phyloP scores from a whole-genome alignment of 2,888 invertebrate species.

The Philhelius pedissequus region DNA sequence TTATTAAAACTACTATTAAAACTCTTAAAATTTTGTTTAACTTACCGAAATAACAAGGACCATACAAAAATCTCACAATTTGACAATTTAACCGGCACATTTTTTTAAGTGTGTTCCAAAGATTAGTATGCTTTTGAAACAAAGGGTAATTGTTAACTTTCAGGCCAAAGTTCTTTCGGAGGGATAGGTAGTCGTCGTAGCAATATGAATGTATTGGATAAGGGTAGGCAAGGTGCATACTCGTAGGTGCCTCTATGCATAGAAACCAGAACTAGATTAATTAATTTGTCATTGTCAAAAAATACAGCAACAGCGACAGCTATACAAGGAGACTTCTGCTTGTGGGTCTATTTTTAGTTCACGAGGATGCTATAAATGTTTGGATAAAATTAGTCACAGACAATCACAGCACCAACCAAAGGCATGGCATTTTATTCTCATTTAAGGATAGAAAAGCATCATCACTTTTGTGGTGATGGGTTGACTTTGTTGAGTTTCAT shows the following conservation, averaged over 20 bases:
- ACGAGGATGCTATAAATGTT: conserved; percentile 1
- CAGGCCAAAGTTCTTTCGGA: background rate
- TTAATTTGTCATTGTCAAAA: conserved; percentile 35
- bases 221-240: background rate
- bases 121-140: background rate
- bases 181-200: background rate
- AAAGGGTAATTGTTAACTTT: background rate
- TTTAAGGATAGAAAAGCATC: conserved; percentile 3
- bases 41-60: too few relatives aligned
- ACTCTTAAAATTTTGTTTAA: too few relatives aligned
- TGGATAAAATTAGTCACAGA: conserved; percentile 47
- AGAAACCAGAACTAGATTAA: conserved; percentile 18
- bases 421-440: conserved; percentile 21
- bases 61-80: too few relatives aligned
- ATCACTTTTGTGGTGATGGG: conserved; percentile 8
- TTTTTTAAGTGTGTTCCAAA: background rate
- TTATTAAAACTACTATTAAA: too few relatives aligned
- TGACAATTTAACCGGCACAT: background rate
- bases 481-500: conserved; percentile 12
- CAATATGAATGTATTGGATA: background rate
- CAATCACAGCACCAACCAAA: conserved; percentile 9
- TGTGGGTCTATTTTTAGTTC: conserved; percentile 22
- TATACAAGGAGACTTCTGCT: background rate
- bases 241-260: background rate
- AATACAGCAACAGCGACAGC: background rate